Base-by-base conservation (phyloP, 1,140 invertebrate genomes). In the Zaprionus camerounensis region DNA sequence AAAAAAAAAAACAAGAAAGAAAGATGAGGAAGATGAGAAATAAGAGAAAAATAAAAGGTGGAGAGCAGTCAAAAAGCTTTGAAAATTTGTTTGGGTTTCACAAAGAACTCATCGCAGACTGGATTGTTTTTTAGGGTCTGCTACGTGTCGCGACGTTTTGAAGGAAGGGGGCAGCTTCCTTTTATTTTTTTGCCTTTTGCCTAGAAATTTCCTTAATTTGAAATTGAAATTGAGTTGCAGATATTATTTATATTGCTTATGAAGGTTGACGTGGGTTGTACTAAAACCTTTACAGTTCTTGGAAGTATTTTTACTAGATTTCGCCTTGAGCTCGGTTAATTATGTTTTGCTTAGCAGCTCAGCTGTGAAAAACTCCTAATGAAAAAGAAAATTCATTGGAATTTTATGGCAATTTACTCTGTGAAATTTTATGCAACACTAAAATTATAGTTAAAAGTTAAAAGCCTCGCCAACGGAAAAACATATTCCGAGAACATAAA, bases 221-320 rank as follows among this genome's bases (percentile, higher is more conserved):
- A 74, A 69, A 61, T 69, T 67, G 57, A 73, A 73, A 67, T 74
- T 64, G 36, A 64, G 64, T 59, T 64, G 53, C 20, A 70, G 46
- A 55, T 69, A 57, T 65, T 62, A 72, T 67, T 66, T 72, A 66
- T 73, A 68, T 61, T 64, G 71, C 71, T 55, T 68, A 57, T 34
- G 34, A 55, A 61, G 64, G 13, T 28, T 15, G 36, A 15, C 65
- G 46, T 53, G 71, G 36, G 49, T 56, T 34, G 26, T 17, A 9
- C 2, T 11, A 20, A 62, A 34, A 61, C 15, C 15, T 71, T 49
- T 57, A 12, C 28, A 26, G 28, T 66, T 57, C 51, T 57, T 44
- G 22, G 64, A 66, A 57, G 5, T 24, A 46, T 46, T 17, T 46
- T 46, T 17, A 17, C 41, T 17, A 0, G 3, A 9, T 20, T 46